Base-by-base conservation (phyloP, 1,140 invertebrate genomes). In the Gonatopus flavifemur region DNA sequence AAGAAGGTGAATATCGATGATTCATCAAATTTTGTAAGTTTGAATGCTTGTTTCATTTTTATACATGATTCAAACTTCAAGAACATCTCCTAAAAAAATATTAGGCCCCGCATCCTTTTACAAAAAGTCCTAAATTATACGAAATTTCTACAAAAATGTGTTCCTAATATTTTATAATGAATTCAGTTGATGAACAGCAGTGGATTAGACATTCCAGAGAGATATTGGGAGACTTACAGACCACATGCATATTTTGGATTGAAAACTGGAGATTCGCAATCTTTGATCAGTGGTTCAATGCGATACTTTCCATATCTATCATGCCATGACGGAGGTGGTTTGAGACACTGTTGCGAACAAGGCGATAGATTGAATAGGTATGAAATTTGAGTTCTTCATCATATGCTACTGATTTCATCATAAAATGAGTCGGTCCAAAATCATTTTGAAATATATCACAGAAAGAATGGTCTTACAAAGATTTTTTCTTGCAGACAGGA, bases 301-400 rank as follows among this genome's bases (percentile, higher is more conserved):
- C 98, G 96, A 96, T 94, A 93, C 65, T 84, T 92, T 57, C 85
- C 91, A 0, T 84, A 84, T 40, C 78, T 81, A 59, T 73, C 86
- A 50, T 79, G 74, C 16, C 81, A 78, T 52, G 84, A 79, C 47
- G 86, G 86, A 42, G 85, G 86, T 57, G 86, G 86, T 6, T 78
- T 69, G 61, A 87, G 94, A 32, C 94, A 98, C 72, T 95, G 90
- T 90, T 98, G 94, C 80, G 88, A 95, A 55, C 91, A 95, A 70
- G 84, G 85, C 40, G 93, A 98, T 70, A 82, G 86, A 54, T 78
- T 98, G 16, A 78, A 87, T 12, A 83, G 79, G 25, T 91, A 88
- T 28, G 12, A 28, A 28, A 28, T 28, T 15, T 8, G 7, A 2
- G 13, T 18, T 8, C 35, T 36, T 8, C 15, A 13, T 8, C 13